Base-by-base conservation (phyloP, 2,113 vertebrate genomes). In the Epinephelus lanceolatus region DNA sequence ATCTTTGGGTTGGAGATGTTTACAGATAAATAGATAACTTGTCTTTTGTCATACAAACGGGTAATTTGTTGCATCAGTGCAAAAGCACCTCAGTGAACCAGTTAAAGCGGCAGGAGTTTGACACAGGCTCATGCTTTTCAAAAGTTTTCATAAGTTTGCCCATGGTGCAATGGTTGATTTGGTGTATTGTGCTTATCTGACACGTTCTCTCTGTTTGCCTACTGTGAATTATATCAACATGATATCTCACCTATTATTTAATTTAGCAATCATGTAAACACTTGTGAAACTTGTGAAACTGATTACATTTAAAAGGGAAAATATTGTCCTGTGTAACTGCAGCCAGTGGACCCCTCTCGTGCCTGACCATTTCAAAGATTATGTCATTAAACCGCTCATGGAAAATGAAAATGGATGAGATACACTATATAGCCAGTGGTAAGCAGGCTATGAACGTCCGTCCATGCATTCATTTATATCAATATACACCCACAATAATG, bases 401-500 rank as follows among this genome's bases (percentile, higher is more conserved):
- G 33, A 72, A 79, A 71, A 62, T 63, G 5, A 27, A 40, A 69
- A 55, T 61, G 27, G 49, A 30, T 12, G 11, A 72, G 53, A 66
- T 57, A 21, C n/a, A 42, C 25, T 30, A 33, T 53, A 65, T 10
- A 79, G 59, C 15, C 12, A 9, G 25, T 42, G 27, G 49, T 66
- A 23, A 72, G 27, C 47, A 80, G 76, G 63, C 71, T 75, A 71
- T 68, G 63, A 57, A 57, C 56, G 62, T 27, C 53, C 18, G 2
- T 62, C 25, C 9, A 10, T 55, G 57, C 18, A 76, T 85, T 71
- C 27, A 72, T 65, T 78, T 71, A 61, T 71, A 67, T 88, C 83
- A 81, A 12, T 70, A 51, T 56, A 77, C 80, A 87, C 62, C 78
- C 53, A 69, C 70, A 60, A 40, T 78, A 70, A 83, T 88, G 90